These are phyloP conservation scores for Propsilocerus akamusi DNA, from an alignment of 1,140 invertebrate species.

Conservation along the genomic window DNA sequence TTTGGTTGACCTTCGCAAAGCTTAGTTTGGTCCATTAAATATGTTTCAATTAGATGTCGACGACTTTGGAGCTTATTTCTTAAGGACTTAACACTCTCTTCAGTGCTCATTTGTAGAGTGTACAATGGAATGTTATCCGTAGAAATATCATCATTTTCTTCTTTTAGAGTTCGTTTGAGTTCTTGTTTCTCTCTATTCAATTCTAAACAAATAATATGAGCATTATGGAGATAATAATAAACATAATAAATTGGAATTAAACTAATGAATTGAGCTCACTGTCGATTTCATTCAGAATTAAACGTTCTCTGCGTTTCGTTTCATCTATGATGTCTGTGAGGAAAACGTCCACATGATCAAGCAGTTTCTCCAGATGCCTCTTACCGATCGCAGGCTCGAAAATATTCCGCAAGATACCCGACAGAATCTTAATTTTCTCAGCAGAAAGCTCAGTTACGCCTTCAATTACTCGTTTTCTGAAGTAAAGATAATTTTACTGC, in stretches of 20 bases:
- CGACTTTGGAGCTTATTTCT: background rate
- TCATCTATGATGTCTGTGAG: background rate
- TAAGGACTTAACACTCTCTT: background rate
- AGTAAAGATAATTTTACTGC: too few relatives aligned
- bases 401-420: too few relatives aligned
- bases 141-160: background rate
- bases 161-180: background rate
- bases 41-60: background rate
- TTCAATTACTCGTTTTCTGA: too few relatives aligned
- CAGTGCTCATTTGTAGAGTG: background rate
- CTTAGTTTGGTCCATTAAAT: background rate
- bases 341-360: background rate
- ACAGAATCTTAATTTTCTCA: too few relatives aligned
- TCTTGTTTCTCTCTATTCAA: background rate
- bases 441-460: too few relatives aligned
- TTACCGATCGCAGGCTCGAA: background rate
- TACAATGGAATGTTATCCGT: background rate
- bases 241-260: too few relatives aligned
- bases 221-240: too few relatives aligned
- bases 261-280: background rate
- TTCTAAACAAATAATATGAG: too few relatives aligned
- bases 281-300: background rate
- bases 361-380: background rate
- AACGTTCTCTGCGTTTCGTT: background rate
- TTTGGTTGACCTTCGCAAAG: background rate